Conservation (phyloP, 1,140 invertebrate species). For the Bombus ignitus region DNA sequence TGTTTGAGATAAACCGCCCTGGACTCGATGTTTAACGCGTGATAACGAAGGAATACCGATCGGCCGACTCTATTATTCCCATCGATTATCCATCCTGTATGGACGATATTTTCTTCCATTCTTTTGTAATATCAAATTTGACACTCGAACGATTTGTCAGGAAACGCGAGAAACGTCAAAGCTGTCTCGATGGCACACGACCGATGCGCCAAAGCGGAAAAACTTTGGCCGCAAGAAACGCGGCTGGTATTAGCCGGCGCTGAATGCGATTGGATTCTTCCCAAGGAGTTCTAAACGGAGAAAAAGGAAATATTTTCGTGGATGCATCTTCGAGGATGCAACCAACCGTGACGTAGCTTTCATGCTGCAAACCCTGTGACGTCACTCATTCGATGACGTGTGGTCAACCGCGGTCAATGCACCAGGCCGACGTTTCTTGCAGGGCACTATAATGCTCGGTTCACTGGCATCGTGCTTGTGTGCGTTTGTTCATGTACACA, state of each 20-base stretch:
- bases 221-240: not conserved
- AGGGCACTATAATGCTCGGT: constrained; percentile 76
- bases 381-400: constrained; percentile 83
- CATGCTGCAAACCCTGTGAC: constrained; percentile 73
- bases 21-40: constrained; percentile 1
- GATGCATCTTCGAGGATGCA: constrained; percentile 68
- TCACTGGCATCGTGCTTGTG: constrained; percentile 65
- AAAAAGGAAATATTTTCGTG: constrained; percentile 55
- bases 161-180: not conserved
- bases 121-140: not conserved
- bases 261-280: not conserved
- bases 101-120: not conserved
- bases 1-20: constrained; percentile 8
- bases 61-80: not conserved
- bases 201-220: not conserved
- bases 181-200: too few species aligned
- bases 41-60: constrained; percentile 7
- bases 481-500: constrained; percentile 59
- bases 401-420: constrained; percentile 84
- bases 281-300: not conserved
- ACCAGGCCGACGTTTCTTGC: constrained; percentile 80
- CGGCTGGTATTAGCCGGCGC: not conserved
- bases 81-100: not conserved
- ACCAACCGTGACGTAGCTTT: constrained; percentile 80
- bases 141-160: not conserved